Evolutionary conservation across 92 coral and sea anemone species (phyloP).

Genomic region (Galaxea fascicularis): DNA sequence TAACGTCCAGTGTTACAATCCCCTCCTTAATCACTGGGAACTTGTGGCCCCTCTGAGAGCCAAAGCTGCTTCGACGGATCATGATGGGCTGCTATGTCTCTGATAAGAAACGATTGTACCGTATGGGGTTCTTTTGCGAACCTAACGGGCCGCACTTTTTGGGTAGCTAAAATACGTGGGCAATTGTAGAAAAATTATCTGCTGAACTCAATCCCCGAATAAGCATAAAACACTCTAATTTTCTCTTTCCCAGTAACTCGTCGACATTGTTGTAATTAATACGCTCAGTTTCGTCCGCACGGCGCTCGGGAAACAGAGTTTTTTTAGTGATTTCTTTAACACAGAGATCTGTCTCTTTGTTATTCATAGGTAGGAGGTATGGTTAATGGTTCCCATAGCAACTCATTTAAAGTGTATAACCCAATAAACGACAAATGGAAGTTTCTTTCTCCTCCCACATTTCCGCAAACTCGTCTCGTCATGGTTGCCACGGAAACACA

Average conservation of each 20-base stretch:
- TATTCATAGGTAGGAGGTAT: slow-evolving; percentile 68
- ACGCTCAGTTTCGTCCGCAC: too few species aligned
- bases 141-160: too few species aligned
- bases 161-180: too few species aligned
- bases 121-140: too few species aligned
- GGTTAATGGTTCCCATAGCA: slow-evolving; percentile 77
- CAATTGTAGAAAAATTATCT: too few species aligned
- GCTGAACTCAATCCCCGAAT: too few species aligned
- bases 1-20: slow-evolving; percentile 78
- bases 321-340: not conserved
- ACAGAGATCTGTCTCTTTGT: not conserved
- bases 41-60: slow-evolving; percentile 82
- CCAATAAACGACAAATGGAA: slow-evolving; percentile 83
- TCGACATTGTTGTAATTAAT: too few species aligned
- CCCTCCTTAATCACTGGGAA: slow-evolving; percentile 75
- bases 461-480: slow-evolving; percentile 70
- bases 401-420: slow-evolving; percentile 84
- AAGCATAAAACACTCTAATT: too few species aligned
- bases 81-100: slow-evolving; percentile 62
- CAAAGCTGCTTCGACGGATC: slow-evolving; percentile 62
- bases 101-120: slow-evolving; percentile 74
- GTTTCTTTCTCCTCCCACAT: slow-evolving; percentile 64
- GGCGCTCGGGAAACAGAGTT: too few species aligned
- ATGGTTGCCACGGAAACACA: slow-evolving; percentile 78
- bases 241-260: too few species aligned